Evolutionary conservation across 2,113 vertebrate genomes (phyloP), one percentile per base, ranked within the genome.

Genomic region (Benitochromis conjunctus): DNA sequence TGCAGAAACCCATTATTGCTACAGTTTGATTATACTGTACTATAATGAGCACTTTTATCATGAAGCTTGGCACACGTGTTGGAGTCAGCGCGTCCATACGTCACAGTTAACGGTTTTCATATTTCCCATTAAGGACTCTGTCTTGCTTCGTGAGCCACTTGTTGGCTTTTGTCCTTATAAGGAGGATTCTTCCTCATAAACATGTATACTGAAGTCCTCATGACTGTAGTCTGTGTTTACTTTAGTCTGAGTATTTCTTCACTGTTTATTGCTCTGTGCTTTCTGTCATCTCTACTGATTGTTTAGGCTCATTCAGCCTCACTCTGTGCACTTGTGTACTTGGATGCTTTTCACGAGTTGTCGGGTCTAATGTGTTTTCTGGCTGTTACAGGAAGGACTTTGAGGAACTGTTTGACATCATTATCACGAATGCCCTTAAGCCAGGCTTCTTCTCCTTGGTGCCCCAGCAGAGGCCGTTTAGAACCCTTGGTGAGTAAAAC

Each of bases 361-460:
- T 87, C 51, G n/a, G 82, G 51, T 78, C n/a, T 66, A 55, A 78
- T 54, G 48, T 54, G 58, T 36, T 90, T 87, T 86, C 62, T 76
- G 41, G 3, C 26, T 36, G 29, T 96, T 94, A 53, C 92, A 99
- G 98, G 94, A 96, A 95, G 82, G 97, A 99, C 89, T 99, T 98
- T 36, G 97, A 97, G 92, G 97, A 98, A 69, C 96, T 99, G 90
- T 99, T 99, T 96, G 98, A 99, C 24, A 83, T 99, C 90, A 96
- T 99, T 88, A 98, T 99, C 93, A 99, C 98, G 55, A 99, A 99
- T n/a, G 98, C 98, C 81, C 91, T 99, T 91, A 99, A 99, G 94
- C 98, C 98, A 62, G 98, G 98, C 10, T 99, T 99, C 95, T 99
- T 99, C 95, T 99, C 97, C 6, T 94, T 97, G 84, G 95, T 96